Conservation (phyloP, 2,888 invertebrate species). For the Chymomyza amoena region DNA sequence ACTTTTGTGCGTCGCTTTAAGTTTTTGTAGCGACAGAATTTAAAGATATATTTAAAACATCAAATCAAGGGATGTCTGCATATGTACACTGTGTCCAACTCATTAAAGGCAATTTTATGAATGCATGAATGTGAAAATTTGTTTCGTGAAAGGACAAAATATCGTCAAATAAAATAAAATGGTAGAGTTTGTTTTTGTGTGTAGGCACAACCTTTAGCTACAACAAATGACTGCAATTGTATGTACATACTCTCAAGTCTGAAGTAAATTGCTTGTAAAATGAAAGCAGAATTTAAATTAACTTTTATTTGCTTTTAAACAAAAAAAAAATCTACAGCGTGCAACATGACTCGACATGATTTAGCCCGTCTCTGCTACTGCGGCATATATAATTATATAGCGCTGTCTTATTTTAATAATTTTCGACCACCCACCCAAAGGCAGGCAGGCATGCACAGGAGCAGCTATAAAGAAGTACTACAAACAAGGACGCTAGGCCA, state of each 20-base stretch:
- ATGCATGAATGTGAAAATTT: slow-evolving; percentile 66
- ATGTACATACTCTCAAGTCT: background rate
- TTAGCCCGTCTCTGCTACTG: slow-evolving; percentile 10
- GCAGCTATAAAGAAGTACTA: background rate
- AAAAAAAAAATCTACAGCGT: slow-evolving; percentile 19
- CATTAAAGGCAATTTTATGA: slow-evolving; percentile 57
- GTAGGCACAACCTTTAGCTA: slow-evolving; percentile 30
- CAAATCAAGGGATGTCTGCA: background rate
- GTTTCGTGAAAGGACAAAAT: slow-evolving; percentile 50
- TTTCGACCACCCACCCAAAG: slow-evolving; percentile 22
- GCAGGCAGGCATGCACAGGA: slow-evolving; percentile 12
- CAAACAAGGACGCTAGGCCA: slow-evolving; percentile 22
- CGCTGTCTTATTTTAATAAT: slow-evolving; percentile 74
- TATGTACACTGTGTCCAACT: background rate
- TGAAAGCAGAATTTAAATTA: slow-evolving; percentile 72
- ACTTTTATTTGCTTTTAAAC: slow-evolving; percentile 73
- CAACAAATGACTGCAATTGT: slow-evolving; percentile 27
- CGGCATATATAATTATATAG: slow-evolving; percentile 63
- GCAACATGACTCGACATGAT: background rate
- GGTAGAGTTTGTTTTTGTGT: slow-evolving; percentile 7
- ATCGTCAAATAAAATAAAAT: slow-evolving; percentile 18
- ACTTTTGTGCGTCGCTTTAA: background rate
- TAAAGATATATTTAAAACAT: background rate
- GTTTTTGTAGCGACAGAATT: background rate
- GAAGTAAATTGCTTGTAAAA: slow-evolving; percentile 74